A percentile compares a stretch with the other conserved stretches of the same genome.
Conservation (phyloP, 2,888 invertebrate genomes). For the Tiliacea citrago region DNA sequence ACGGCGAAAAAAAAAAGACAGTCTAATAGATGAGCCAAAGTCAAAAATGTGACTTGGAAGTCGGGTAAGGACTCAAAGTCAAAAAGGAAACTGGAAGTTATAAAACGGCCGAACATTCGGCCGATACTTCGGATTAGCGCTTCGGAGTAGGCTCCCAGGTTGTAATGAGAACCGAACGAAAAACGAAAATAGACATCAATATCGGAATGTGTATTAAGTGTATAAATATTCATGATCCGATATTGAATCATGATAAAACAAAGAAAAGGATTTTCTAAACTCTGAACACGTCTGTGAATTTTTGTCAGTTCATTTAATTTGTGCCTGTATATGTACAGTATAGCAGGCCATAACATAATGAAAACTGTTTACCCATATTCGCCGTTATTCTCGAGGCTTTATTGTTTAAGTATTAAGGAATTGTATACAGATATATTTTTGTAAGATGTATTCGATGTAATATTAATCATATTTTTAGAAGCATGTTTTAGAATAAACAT, state of each 20-base stretch:
- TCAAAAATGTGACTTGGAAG: too few relatives aligned
- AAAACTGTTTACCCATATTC: conserved; percentile 28
- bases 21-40: too few relatives aligned
- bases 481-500: conserved; percentile 88
- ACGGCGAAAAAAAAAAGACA: too few relatives aligned
- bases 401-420: conserved; percentile 69
- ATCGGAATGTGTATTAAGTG: conserved; percentile 10
- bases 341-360: neutral
- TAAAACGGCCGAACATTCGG: too few relatives aligned
- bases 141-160: too few relatives aligned
- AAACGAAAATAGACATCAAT: neutral
- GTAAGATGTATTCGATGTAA: conserved; percentile 76
- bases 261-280: too few relatives aligned
- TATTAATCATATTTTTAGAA: conserved; percentile 77
- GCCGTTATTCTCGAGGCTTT: conserved; percentile 67
- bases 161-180: conserved; percentile 10
- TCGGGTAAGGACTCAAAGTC: too few relatives aligned
- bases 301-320: neutral
- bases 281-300: neutral
- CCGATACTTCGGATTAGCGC: too few relatives aligned
- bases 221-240: neutral
- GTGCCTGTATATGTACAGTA: too few relatives aligned
- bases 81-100: too few relatives aligned
- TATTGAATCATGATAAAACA: too few relatives aligned
- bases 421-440: conserved; percentile 77